Evolutionary conservation across 1,140 invertebrate species (phyloP).

Genomic region (Drosophila seguyi): DNA sequence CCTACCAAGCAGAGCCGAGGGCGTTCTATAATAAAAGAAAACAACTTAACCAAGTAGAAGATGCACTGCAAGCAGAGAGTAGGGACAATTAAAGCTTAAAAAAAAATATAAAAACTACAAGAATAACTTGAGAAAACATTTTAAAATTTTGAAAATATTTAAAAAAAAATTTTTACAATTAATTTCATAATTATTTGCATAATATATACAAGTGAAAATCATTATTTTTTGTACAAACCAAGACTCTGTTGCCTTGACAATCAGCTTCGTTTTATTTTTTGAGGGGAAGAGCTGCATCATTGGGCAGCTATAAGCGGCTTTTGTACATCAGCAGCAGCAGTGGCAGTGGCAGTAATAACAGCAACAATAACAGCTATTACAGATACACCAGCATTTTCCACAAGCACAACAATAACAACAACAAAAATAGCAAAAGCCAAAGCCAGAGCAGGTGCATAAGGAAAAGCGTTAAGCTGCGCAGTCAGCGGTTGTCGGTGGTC

Average conservation of each 20-base stretch:
- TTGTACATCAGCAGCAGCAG: slow-evolving; percentile 45
- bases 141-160: not conserved
- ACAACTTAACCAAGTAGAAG: slow-evolving; percentile 75
- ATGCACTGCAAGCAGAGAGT: not conserved
- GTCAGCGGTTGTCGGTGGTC: slow-evolving; percentile 51
- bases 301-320: slow-evolving; percentile 72
- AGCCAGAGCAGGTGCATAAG: slow-evolving; percentile 29
- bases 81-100: not conserved
- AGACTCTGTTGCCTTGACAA: slow-evolving; percentile 58
- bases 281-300: slow-evolving; percentile 17
- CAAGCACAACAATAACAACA: slow-evolving; percentile 7
- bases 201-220: not conserved
- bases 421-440: not conserved
- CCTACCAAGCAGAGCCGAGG: slow-evolving; percentile 28
- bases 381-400: slow-evolving; percentile 10
- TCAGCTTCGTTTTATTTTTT: slow-evolving; percentile 26
- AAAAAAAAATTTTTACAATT: not conserved
- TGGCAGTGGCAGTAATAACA: slow-evolving; percentile 21
- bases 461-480: slow-evolving; percentile 58
- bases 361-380: slow-evolving; percentile 16
- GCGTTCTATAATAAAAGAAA: slow-evolving; percentile 72
- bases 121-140: not conserved
- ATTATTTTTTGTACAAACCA: too few relatives aligned
- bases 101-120: not conserved
- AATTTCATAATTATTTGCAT: not conserved